Conservation (phyloP, 2,888 invertebrate genomes). For the Caenorhabditis sp. region DNA sequence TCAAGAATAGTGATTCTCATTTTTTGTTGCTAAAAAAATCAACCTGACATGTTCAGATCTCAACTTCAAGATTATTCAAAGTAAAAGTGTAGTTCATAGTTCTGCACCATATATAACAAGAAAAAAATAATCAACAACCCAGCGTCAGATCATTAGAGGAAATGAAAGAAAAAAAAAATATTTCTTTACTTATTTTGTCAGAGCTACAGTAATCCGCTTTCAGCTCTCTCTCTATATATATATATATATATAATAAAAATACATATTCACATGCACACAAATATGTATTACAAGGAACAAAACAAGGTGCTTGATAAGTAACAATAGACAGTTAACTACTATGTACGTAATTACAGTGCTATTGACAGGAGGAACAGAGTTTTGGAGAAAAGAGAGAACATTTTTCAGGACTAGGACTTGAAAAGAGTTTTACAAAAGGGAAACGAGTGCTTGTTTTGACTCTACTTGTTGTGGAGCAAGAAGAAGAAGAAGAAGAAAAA, state of each 20-base stretch:
- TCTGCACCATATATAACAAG: background rate
- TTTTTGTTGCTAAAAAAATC: too few relatives aligned
- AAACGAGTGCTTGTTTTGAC: background rate
- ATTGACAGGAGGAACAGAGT: constrained; percentile 3
- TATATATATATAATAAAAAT: too few relatives aligned
- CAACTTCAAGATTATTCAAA: too few relatives aligned
- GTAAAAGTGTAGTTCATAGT: too few relatives aligned
- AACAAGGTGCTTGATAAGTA: background rate
- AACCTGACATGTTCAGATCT: too few relatives aligned
- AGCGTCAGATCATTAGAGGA: background rate
- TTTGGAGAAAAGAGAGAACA: constrained; percentile 17
- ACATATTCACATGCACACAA: too few relatives aligned
- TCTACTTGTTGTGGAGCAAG: background rate
- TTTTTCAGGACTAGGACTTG: constrained; percentile 6
- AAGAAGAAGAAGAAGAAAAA: constrained; percentile 3
- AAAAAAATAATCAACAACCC: background rate
- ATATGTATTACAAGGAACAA: too few relatives aligned
- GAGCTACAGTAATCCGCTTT: background rate
- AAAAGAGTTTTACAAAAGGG: constrained; percentile 6
- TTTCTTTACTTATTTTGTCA: background rate
- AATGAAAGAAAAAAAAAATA: too few relatives aligned
- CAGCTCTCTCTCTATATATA: background rate
- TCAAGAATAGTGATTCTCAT: too few relatives aligned
- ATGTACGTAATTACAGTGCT: background rate
- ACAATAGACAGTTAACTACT: background rate